Base-by-base conservation (phyloP, 2,113 vertebrate genomes). In the Sprattus sprattus region DNA sequence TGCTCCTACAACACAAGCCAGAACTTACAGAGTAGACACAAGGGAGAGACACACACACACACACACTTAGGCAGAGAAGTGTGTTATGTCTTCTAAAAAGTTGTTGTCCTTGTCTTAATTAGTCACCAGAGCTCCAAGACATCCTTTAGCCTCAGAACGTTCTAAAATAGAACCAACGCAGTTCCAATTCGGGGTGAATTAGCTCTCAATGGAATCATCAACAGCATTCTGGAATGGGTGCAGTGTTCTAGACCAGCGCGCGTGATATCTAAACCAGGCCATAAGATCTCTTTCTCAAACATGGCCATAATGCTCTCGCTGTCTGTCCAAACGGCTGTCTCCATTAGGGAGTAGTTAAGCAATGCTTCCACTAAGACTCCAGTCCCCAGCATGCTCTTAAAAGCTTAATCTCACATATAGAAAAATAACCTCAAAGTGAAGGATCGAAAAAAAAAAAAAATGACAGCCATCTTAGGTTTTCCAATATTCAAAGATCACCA, bases 51-150 rank as follows among this genome's bases (percentile, higher is more conserved):
- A 13, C 28, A 71, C 25, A 32, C 6, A 32, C n/a, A 28, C 64
- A 32, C 64, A 32, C n/a, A 11, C 64, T 28, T 67, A 25, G 4
- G 25, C 8, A 67, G 25, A 25, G 60, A 25, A 71, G 28, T 32
- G 64, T 71, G 64, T 71, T 71, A 10, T 32, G 64, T 71, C 10
- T 71, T 71, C n/a, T 71, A 71, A 71, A 71, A 71, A 71, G 64
- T 71, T 71, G 64, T 11, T 28, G 60, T 67, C 52, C 52, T 54
- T 54, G 52, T 54, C 52, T 71, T 28, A 28, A 71, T 28, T 71
- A 71, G 60, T 71, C 22, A 25, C 0, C n/a, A 7, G 60, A 64
- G 64, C 64, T 71, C 25, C 64, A 32, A 28, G 64, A 25, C 64
- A 71, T 71, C n/a, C 3, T 8, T 32, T 32, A 71, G 60, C 60